Conservation (phyloP, 1,140 invertebrate genomes). For the Nasonia giraulti region DNA sequence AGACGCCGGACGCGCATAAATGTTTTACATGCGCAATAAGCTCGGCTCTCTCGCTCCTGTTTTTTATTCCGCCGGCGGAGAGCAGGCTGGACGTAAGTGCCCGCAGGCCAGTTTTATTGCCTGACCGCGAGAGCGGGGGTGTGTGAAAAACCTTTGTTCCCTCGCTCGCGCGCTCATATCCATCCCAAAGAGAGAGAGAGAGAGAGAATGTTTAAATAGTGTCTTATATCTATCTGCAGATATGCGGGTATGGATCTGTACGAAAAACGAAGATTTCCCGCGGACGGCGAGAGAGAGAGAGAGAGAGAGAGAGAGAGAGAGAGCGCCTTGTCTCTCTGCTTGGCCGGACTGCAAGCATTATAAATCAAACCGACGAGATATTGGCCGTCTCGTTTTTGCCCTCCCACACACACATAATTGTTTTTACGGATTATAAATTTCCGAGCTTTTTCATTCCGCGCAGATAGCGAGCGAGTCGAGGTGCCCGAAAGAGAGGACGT, state of each 20-base stretch:
- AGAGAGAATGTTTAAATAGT: constrained; percentile 24
- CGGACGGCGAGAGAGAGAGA: too few species aligned
- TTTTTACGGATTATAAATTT: constrained; percentile 50
- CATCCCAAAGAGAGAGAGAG: background rate
- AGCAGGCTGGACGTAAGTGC: constrained; percentile 49
- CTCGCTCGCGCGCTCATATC: background rate
- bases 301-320: too few species aligned
- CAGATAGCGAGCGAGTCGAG: background rate
- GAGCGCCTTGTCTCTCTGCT: constrained; percentile 30
- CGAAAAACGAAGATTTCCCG: background rate
- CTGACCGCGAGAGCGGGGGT: constrained; percentile 17
- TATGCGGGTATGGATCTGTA: background rate
- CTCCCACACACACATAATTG: constrained; percentile 19
- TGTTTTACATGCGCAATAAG: constrained; percentile 54
- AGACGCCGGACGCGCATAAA: constrained; percentile 40
- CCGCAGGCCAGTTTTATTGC: constrained; percentile 52
- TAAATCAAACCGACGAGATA: constrained; percentile 42
- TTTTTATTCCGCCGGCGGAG: constrained; percentile 6
- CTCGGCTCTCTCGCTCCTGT: background rate
- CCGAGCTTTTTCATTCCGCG: background rate
- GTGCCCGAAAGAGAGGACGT: background rate
- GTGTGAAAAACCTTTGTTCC: constrained; percentile 23
- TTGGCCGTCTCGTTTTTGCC: constrained; percentile 44
- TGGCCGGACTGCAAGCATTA: constrained; percentile 4
- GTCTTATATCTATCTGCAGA: background rate